Percentiles rank a stretch among this genome's conserved stretches.
phyloP scores from a whole-genome alignment of 2,113 vertebrate species.

The Saiga tatarica region DNA sequence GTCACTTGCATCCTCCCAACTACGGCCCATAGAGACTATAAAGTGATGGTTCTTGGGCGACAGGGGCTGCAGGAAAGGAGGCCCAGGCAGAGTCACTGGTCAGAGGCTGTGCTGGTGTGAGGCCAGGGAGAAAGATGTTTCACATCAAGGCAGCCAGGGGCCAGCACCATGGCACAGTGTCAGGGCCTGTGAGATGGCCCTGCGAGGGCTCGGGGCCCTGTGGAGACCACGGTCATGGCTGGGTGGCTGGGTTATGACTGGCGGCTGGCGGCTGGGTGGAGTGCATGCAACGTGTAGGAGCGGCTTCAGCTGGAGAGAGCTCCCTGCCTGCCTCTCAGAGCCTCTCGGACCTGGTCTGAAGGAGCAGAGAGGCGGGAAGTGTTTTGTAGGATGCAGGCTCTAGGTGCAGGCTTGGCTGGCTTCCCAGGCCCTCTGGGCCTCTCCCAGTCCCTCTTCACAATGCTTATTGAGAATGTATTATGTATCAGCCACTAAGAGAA shows the following conservation, averaged over 20 bases:
- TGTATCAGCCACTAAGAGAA: neutral
- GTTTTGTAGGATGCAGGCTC: neutral
- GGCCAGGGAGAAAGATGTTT: neutral
- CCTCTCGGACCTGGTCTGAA: accelerated
- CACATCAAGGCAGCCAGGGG: accelerated
- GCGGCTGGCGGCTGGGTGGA: too few relatives aligned
- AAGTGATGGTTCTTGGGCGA: accelerated
- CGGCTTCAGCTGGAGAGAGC: accelerated
- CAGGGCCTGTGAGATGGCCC: accelerated
- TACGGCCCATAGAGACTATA: neutral
- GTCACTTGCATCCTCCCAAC: accelerated
- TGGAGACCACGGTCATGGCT: neutral
- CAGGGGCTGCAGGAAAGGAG: neutral
- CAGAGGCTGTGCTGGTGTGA: neutral
- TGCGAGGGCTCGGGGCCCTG: accelerated
- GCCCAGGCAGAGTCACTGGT: neutral
- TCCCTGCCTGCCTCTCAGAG: accelerated
- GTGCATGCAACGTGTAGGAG: accelerated
- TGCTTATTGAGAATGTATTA: neutral
- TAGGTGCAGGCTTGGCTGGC: neutral
- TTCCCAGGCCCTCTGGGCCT: neutral
- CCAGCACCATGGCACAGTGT: neutral
- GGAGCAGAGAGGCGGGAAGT: neutral
- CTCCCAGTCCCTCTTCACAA: neutral
- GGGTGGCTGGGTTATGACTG: accelerated